Percentiles rank a stretch among this genome's conserved stretches.
These are phyloP conservation scores for Pelobates fuscus DNA, from an alignment of 2,113 vertebrate species.

Conservation along the genomic window DNA sequence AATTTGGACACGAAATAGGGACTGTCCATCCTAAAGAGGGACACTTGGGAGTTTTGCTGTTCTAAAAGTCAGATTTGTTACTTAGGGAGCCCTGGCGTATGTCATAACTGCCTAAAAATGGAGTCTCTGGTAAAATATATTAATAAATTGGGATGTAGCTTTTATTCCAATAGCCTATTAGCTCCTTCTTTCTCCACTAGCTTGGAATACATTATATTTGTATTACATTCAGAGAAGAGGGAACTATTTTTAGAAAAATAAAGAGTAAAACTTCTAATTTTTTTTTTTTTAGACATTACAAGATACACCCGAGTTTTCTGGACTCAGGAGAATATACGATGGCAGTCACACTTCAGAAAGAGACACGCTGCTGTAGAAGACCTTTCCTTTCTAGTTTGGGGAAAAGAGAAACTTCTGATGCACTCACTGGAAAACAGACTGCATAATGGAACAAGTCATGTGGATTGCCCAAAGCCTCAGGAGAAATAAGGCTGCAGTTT, in stretches of 20 bases:
- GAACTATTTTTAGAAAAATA: conserved; percentile 67
- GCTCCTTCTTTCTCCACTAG: conserved; percentile 60
- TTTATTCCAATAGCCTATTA: conserved; percentile 70
- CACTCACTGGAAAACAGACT: conserved; percentile 98
- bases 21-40: too few species aligned
- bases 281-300: conserved; percentile 78
- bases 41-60: too few species aligned
- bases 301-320: conserved; percentile 70
- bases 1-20: too few species aligned
- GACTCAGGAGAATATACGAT: conserved; percentile 75
- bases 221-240: conserved; percentile 66
- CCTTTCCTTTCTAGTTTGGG: conserved; percentile 79
- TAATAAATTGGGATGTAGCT: conserved; percentile 78
- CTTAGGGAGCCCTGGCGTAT: conserved; percentile 67
- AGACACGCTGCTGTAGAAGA: conserved; percentile 78
- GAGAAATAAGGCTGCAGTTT: conserved; percentile 99
- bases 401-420: conserved; percentile 91
- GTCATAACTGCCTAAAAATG: conserved; percentile 50
- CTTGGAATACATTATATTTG: conserved; percentile 75
- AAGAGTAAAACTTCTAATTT: conserved; percentile 74
- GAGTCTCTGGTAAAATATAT: conserved; percentile 80
- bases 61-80: conserved; percentile 58
- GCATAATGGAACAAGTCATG: conserved; percentile 95
- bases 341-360: conserved; percentile 81
- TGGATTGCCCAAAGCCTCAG: conserved; percentile 86